Conservation (phyloP, 2,888 invertebrate genomes). For the Agonopterix subpropinquella region DNA sequence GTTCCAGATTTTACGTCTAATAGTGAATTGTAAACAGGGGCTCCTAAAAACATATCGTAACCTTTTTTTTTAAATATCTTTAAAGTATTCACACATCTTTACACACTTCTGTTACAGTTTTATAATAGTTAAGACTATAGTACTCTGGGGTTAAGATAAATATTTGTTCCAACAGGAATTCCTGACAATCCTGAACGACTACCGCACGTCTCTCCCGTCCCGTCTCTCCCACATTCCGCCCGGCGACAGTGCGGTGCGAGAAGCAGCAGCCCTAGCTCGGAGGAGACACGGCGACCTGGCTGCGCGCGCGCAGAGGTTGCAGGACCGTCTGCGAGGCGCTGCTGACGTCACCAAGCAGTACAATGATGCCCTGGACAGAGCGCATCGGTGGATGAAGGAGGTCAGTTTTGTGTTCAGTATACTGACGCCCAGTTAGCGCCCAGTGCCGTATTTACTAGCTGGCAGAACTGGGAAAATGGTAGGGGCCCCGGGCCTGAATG, state of each 20-base stretch:
- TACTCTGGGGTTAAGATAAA: too few relatives aligned
- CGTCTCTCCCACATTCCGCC: constrained; percentile 86
- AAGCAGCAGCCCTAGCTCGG: constrained; percentile 85
- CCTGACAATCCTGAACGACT: constrained; percentile 88
- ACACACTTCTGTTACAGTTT: too few relatives aligned
- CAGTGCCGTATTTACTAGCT: too few relatives aligned
- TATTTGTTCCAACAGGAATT: constrained; percentile 77
- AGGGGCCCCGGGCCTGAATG: too few relatives aligned
- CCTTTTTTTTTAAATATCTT: too few relatives aligned
- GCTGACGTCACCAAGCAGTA: constrained; percentile 77
- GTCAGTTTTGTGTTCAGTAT: constrained; percentile 41
- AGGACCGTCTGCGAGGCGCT: constrained; percentile 88
- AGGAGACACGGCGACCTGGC: constrained; percentile 88
- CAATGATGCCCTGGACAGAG: constrained; percentile 88
- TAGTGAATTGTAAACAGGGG: too few relatives aligned
- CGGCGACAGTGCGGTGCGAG: constrained; percentile 83
- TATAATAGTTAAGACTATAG: too few relatives aligned
- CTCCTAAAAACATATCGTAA: too few relatives aligned
- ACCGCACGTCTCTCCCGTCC: constrained; percentile 88
- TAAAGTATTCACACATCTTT: too few relatives aligned
- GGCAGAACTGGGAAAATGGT: too few relatives aligned
- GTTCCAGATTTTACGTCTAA: too few relatives aligned
- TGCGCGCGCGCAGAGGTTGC: constrained; percentile 86
- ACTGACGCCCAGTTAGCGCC: too few relatives aligned
- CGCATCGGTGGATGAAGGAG: constrained; percentile 85